Base-by-base conservation (phyloP, 2,888 invertebrate species). In the Cryptocephalus primarius region DNA sequence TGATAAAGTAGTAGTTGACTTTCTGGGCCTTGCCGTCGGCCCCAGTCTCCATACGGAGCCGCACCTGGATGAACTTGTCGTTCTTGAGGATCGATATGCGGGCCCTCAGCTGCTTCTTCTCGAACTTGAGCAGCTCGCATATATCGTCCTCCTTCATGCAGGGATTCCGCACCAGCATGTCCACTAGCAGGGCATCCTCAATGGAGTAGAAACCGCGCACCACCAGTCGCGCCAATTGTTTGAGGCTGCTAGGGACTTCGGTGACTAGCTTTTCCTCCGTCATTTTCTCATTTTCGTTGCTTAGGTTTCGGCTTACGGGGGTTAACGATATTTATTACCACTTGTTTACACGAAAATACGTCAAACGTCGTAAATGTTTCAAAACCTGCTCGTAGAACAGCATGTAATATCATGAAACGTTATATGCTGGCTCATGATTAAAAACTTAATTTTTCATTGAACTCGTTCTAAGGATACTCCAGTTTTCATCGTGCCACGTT, bases 1-100 rank as follows among this genome's bases (percentile, higher is more conserved):
- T 95, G 58, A 96, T 95, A 65, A 92, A 96, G 70, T 95, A 96
- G 69, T 94, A 96, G 70, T 94, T 95, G 13, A 94, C 92, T 75
- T 92, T 89, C 62, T 91, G 92, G 33, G 92, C 90, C 74, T 92
- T 93, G 4, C 93, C 92, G 71, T 96, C 95, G 0, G 82, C 78
- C 34, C 89, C 93, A 45, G 95, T 95, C 75, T 95, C 95, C 88
- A 95, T 93, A 74, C 89, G 83, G 59, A 95, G 74, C 58, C 91
- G 79, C 33, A 89, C 86, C 78, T 91, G 91, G 53, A 93, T 85
- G 63, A 96, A 92, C 73, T 94, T 93, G 66, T 96, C 96, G 64
- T 83, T 90, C 67, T 88, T 85, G 49, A 96, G 70, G 1, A 84
- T 84, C 0, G 90, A 77, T 69, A 96, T 88, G 58, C 91, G 75